phyloP scores from a whole-genome alignment of 2,797 vertebrate genomes.

The Oryzias sinensis region DNA sequence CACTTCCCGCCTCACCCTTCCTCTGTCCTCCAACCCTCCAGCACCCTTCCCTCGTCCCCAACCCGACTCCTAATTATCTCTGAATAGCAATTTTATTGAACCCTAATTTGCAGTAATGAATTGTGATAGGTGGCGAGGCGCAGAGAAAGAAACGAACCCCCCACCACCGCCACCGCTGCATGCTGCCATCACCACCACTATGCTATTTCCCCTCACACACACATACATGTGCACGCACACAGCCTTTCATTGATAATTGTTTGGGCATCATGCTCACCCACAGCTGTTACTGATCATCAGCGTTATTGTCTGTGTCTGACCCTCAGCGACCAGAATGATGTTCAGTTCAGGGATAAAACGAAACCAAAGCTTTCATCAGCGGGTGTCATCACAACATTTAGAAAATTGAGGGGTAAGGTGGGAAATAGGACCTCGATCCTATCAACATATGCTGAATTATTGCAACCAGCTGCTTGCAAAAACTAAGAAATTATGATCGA shows the following conservation, averaged over 20 bases:
- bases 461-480: too few relatives aligned
- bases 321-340: constrained; percentile 33
- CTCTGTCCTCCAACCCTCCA: constrained; percentile 49
- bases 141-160: constrained; percentile 68
- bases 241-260: constrained; percentile 45
- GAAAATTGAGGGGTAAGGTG: too few relatives aligned
- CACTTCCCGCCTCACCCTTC: constrained; percentile 47
- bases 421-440: too few relatives aligned
- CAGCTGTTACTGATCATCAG: constrained; percentile 53
- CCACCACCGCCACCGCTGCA: neutral
- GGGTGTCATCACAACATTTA: neutral
- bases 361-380: neutral
- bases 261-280: constrained; percentile 30
- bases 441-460: too few relatives aligned
- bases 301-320: constrained; percentile 52
- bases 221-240: constrained; percentile 21
- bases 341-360: constrained; percentile 22
- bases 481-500: too few relatives aligned
- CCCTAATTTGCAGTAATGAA: constrained; percentile 89
- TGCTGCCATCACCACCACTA: too few relatives aligned
- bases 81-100: constrained; percentile 90
- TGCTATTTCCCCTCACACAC: neutral
- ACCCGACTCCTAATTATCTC: constrained; percentile 86
- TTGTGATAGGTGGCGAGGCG: constrained; percentile 83
- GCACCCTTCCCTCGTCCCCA: constrained; percentile 45